Base-by-base conservation (phyloP, 1,140 invertebrate species). In the Drosophila sucinea region DNA sequence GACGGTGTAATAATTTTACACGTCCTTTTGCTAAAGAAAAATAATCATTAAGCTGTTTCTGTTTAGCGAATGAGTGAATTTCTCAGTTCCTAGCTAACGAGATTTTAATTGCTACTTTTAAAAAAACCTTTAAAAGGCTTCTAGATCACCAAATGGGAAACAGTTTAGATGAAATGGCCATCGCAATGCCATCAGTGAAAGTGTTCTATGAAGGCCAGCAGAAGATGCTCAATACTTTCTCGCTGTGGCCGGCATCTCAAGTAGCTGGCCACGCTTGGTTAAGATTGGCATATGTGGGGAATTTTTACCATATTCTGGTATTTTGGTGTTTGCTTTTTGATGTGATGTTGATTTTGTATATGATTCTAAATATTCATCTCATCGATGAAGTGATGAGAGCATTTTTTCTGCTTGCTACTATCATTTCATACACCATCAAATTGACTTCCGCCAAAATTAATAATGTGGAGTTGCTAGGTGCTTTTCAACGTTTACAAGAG, bases 291-390 rank as follows among this genome's bases (percentile, higher is more conserved):
- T 67, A 78, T 44, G 11, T 32, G 1, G 5, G 82, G 0, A 79
- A 87, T 35, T 90, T 77, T 41, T 69, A 73, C 27, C 61, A 71
- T 10, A 33, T 78, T 1, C 63, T 90, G 7, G 29, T 35, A 1
- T 76, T 87, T 10, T 81, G 77, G 72, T 73, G 87, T 57, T 35
- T 91, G 10, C 38, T 72, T 0, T 87, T 91, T 11, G 76, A 91
- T 70, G 11, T 87, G 1, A 8, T 73, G 2, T 55, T 91, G 27
- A 4, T 76, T 4, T 4, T 91, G 10, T 62, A 91, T 1, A 58
- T 91, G 11, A 33, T 51, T 0, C 27, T 62, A 4, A 77, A 87
- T 4, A 40, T 91, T 1, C 32, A n/a, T 2, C 17, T 79, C 10
- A 67, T 91, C 30, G 65, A 63, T 17, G 90, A 90, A 55, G 64